These are phyloP conservation scores for Theodoxus fluviatilis DNA, from an alignment of 2,888 invertebrate genomes.

Conservation along the genomic window DNA sequence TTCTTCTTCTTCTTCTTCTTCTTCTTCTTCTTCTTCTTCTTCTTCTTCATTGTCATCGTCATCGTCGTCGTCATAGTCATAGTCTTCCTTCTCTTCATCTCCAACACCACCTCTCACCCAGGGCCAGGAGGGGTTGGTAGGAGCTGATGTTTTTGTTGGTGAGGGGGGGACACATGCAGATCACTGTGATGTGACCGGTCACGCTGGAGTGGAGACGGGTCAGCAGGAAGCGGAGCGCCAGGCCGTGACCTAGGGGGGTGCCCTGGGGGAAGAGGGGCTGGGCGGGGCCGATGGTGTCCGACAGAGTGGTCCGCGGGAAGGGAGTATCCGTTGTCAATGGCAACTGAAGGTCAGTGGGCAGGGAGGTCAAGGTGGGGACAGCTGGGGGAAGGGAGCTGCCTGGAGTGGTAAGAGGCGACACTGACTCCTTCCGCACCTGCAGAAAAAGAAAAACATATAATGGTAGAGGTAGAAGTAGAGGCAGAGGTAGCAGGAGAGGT, in stretches of 20 bases:
- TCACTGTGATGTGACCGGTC: constrained; percentile 66
- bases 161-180: constrained; percentile 70
- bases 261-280: constrained; percentile 26
- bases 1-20: too few species aligned
- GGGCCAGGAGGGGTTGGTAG: constrained; percentile 69
- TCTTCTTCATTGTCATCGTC: too few species aligned
- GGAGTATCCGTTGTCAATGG: constrained; percentile 33
- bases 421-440: not conserved
- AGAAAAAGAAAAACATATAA: too few species aligned
- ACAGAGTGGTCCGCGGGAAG: constrained; percentile 40
- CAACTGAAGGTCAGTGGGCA: constrained; percentile 33
- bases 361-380: constrained; percentile 15
- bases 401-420: constrained; percentile 36
- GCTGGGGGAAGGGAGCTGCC: constrained; percentile 25
- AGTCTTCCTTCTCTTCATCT: not conserved
- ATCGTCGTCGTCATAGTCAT: too few species aligned
- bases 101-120: constrained; percentile 56
- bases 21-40: too few species aligned
- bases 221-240: constrained; percentile 65
- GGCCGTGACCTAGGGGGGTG: constrained; percentile 40
- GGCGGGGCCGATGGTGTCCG: constrained; percentile 40
- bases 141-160: constrained; percentile 69
- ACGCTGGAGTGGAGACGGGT: constrained; percentile 68
- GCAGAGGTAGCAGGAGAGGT: too few species aligned
- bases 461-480: too few species aligned